phyloP scores from a whole-genome alignment of 2,797 vertebrate species.

The Tokudaia tokunoshimensis region DNA sequence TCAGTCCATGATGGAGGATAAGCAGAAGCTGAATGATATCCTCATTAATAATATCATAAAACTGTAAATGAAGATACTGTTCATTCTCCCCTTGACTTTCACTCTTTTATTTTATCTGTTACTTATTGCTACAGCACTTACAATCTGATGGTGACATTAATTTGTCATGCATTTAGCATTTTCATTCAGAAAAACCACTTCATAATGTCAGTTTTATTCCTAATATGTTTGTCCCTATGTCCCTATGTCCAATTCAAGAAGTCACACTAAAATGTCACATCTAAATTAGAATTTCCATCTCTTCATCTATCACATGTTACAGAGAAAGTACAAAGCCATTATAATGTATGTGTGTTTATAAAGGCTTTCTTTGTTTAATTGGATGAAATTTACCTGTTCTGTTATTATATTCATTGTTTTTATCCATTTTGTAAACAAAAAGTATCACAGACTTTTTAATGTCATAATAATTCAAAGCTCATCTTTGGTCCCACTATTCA shows the following conservation, averaged over 20 bases:
- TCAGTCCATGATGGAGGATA: slow-evolving; percentile 36
- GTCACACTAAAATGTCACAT: not conserved
- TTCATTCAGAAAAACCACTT: slow-evolving; percentile 14
- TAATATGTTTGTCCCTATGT: not conserved
- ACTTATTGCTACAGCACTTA: slow-evolving; percentile 36
- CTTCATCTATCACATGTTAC: not conserved
- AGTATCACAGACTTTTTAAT: not conserved
- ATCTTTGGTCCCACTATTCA: not conserved
- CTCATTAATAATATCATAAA: not conserved
- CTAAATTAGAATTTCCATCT: not conserved
- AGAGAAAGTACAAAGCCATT: not conserved
- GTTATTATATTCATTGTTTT: slow-evolving; percentile 39
- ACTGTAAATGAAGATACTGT: not conserved
- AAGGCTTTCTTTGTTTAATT: not conserved
- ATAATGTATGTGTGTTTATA: not conserved
- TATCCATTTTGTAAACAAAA: not conserved
- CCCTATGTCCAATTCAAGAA: not conserved
- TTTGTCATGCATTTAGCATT: slow-evolving; percentile 63
- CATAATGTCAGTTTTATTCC: not conserved
- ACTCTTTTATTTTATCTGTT: slow-evolving; percentile 57
- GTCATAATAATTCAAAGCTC: not conserved
- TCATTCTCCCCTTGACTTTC: not conserved
- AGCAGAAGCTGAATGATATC: slow-evolving; percentile 18
- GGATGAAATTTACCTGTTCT: not conserved
- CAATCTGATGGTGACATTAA: not conserved